These are phyloP conservation scores for Steinernema khuongi DNA, from an alignment of 1,140 invertebrate genomes.

Conservation along the genomic window DNA sequence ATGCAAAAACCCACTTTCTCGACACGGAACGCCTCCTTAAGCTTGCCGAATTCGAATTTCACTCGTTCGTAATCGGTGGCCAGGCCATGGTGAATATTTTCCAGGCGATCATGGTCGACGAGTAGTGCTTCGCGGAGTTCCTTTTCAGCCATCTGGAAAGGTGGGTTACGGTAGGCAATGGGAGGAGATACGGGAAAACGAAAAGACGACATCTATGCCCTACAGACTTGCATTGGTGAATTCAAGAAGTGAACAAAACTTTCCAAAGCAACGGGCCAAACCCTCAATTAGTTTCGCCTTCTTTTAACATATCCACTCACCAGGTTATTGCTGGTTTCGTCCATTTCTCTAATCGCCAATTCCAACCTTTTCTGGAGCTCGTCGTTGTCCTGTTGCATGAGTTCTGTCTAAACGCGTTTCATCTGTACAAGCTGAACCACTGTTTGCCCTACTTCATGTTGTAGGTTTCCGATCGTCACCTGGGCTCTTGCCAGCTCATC, in stretches of 20 bases:
- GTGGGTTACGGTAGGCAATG: not conserved
- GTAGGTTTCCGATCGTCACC: constrained; percentile 30
- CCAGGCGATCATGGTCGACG: constrained; percentile 32
- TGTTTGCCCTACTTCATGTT: constrained; percentile 22
- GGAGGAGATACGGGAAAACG: too few relatives aligned
- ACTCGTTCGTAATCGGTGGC: constrained; percentile 29
- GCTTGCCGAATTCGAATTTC: constrained; percentile 21
- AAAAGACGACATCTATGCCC: too few relatives aligned
- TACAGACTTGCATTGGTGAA: too few relatives aligned
- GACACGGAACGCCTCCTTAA: constrained; percentile 27
- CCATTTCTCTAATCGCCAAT: not conserved
- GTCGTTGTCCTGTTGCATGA: constrained; percentile 31
- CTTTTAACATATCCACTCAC: too few relatives aligned
- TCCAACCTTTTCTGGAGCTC: constrained; percentile 27
- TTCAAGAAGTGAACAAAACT: too few relatives aligned
- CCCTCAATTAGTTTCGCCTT: too few relatives aligned
- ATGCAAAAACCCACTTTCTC: constrained; percentile 24
- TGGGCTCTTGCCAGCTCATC: constrained; percentile 33
- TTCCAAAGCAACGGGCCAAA: not conserved
- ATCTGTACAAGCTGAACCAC: not conserved
- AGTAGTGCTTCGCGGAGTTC: constrained; percentile 21
- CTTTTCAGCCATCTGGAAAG: not conserved
- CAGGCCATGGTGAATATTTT: constrained; percentile 28
- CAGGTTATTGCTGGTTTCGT: not conserved
- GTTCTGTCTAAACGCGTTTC: constrained; percentile 26